Evolutionary conservation across 2,888 invertebrate genomes (phyloP), one percentile per base, ranked within the genome.

Genomic region (Cephus spinipes): DNA sequence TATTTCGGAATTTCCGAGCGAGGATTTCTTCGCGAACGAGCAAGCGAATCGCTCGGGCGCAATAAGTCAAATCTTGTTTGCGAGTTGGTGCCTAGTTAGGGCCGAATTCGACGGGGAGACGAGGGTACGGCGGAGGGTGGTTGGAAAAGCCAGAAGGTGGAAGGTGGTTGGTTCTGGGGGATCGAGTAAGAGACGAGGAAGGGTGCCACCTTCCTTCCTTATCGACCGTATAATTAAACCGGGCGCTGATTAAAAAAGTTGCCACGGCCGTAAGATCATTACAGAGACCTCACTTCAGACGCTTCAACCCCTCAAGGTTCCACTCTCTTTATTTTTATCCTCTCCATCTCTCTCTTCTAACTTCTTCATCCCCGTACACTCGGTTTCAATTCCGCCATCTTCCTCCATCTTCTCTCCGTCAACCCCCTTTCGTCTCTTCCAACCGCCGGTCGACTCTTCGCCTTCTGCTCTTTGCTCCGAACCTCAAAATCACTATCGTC

Each of bases 201-300:
- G 83, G 81, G 83, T 23, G 82, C 80, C 85, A 88, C 87, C 88
- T 90, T 89, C 87, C 89, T 88, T 89, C 87, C 89, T 88, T 89
- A 89, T 90, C 90, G 90, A 89, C 87, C 90, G 89, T 90, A 90
- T 90, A 90, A 90, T 91, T 91, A 90, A 90, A 90, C 89, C 87
- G 87, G 87, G 88, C 89, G 90, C 90, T 91, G 90, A 91, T 91
- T 91, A 91, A 91, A 91, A 91, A 91, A 91, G 90, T 91, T 91
- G 89, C 89, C 87, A 85, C 86, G 87, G 84, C 87, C 87, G 88
- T 90, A 90, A 91, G 90, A 90, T 90, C 90, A 90, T 90, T 90
- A 90, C 88, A 87, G 86, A 85, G 84, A 85, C 85, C 86, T 88
- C 83, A 31, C 71, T 31, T 71, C 33, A 33, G 32, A 32, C 83